A percentile compares a stretch with the other conserved stretches of the same genome.
Conservation (phyloP, 2,888 invertebrate genomes). For the Zaprionus bogoriensis region DNA sequence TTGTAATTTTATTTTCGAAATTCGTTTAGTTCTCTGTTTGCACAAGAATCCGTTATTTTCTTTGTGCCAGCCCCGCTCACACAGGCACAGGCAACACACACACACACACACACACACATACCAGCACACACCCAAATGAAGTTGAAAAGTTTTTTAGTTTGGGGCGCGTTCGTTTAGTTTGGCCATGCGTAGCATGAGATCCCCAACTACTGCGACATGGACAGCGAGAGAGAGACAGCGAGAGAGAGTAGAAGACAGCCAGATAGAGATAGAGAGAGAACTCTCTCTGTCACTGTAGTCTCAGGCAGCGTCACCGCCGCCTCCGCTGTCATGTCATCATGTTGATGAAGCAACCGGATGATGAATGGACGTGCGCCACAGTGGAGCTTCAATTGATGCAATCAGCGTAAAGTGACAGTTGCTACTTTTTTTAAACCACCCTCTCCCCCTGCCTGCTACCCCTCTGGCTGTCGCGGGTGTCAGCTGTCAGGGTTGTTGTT, state of each 20-base stretch:
- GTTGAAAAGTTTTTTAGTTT: slow-evolving; percentile 67
- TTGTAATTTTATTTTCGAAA: slow-evolving; percentile 78
- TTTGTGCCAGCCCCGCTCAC: slow-evolving; percentile 44
- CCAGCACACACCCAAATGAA: slow-evolving; percentile 53
- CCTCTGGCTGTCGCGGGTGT: slow-evolving; percentile 43
- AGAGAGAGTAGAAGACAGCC: background rate
- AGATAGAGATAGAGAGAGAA: background rate
- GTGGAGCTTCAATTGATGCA: slow-evolving; percentile 78
- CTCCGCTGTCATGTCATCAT: slow-evolving; percentile 73
- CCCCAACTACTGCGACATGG: slow-evolving; percentile 34
- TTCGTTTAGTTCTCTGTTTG: slow-evolving; percentile 78
- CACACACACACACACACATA: slow-evolving; percentile 2
- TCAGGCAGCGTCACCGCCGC: slow-evolving; percentile 26
- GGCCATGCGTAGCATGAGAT: slow-evolving; percentile 61
- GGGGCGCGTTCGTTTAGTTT: slow-evolving; percentile 62
- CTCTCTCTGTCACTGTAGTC: too few species aligned
- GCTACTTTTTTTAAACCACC: slow-evolving; percentile 21
- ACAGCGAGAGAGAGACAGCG: slow-evolving; percentile 1
- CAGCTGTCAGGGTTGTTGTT: slow-evolving; percentile 43
- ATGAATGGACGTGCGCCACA: slow-evolving; percentile 78
- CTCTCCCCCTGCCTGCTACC: background rate
- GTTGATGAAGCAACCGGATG: slow-evolving; percentile 78
- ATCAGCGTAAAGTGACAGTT: slow-evolving; percentile 78
- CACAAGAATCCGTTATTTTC: slow-evolving; percentile 76
- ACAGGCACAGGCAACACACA: slow-evolving; percentile 27